Evolutionary conservation across 2,113 vertebrate species (phyloP), one percentile per base, ranked within the genome.

Genomic region (Heterocephalus glaber): DNA sequence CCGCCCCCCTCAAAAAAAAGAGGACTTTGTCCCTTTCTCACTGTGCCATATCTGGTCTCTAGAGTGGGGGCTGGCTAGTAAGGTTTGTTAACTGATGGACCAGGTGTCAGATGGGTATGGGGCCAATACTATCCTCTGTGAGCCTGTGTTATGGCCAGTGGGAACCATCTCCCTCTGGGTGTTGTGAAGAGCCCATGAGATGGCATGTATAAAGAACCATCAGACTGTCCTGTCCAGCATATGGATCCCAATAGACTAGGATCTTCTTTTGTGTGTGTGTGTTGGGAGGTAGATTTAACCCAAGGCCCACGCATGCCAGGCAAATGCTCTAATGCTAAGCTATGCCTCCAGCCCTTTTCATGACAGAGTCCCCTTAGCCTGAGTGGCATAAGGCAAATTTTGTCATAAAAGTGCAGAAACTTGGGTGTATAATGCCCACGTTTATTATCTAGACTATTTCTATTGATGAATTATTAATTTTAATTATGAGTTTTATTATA

Each of bases 161-260:
- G 72, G 56, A 77, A 66, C 63, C 30, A 16, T 16, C 38, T 49
- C 26, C 20, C 22, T 87, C 7, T 33, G 38, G 80, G 30, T 35
- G 19, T 20, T 33, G 38, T 19, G 56, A 84, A 63, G 63, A 33
- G 30, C 28, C 5, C 24, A 1, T 0, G 17, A 26, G 19, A 16
- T 41, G 33, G 12, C 6, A 8, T 13, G 1, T 4, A 24, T 28
- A 20, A 76, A 33, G n/a, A 58, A 70, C 11, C 35, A 7, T 35
- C 1, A 9, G 44, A 41, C 30, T 13, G 2, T 54, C 63, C 41
- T 38, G 44, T 35, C 28, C 11, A 2, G 49, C 11, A 0, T 8
- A 47, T 49, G 47, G 47, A 44, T 20, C 56, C 41, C 30, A 16
- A 35, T 11, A 44, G 72, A 74, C 9, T 26, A 5, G 20, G 38